Evolutionary conservation across 1,140 invertebrate genomes (phyloP), one percentile per base, ranked within the genome.

Genomic region (Littorina saxatilis): DNA sequence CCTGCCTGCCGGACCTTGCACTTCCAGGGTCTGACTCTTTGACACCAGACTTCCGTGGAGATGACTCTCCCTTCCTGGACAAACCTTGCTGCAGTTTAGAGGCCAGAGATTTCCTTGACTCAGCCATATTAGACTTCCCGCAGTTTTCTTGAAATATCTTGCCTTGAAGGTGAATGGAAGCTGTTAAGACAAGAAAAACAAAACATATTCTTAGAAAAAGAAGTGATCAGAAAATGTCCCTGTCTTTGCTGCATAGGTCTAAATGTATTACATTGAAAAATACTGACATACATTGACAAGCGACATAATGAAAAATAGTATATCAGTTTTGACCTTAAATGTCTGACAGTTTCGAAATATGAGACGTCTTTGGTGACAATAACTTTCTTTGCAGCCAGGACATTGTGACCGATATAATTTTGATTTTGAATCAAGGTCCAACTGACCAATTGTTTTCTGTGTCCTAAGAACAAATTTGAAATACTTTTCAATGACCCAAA

Each of bases 21-120:
- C 66, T 68, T 29, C 66, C 35, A 20, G 0, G 37, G 35, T 68
- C 70, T 2, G 27, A 39, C 2, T 47, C 40, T 39, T 32, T 39
- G 1, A 32, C 29, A 32, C 66, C 35, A 15, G 70, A 27, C 29
- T 73, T 73, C 17, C 70, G 39, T 29, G 47, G 70, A 15, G 70
- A 35, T 50, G 40, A 73, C 11, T 73, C 40, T 73, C 40, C 9
- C 43, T 73, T 73, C 39, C 29, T 47, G 40, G 20, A 11, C 1
- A 43, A 50, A 27, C n/a, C 40, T 32, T 73, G 70, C n/a, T 52
- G 70, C 27, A 29, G 50, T 50, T 73, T 73, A 39, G 70, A 47
- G 47, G 70, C 43, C n/a, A 73, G 70, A 32, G 70, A 73, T 73
- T 73, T 73, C 17, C 40, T 47, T n/a, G 70, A 73, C 7, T 27